Base-by-base conservation (phyloP, 2,797 vertebrate species). In the Adrianichthys oophorus region DNA sequence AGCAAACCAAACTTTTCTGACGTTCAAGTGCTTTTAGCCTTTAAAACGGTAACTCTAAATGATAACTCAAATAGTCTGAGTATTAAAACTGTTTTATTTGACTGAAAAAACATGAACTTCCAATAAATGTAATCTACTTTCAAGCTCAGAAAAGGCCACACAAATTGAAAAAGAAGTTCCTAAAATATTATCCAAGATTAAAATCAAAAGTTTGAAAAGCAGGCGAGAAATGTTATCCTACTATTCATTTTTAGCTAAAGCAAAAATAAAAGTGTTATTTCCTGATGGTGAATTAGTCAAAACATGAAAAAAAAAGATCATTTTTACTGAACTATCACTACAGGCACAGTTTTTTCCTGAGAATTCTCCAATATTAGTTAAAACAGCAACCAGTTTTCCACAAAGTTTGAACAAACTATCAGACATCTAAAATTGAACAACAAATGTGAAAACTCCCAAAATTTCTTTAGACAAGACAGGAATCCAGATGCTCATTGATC, bases 401-500 rank as follows among this genome's bases (percentile, higher is more conserved):
- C 26, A 26, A 7, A 26, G 19, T 3, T 14, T 23, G 0, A 44
- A n/a, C 41, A 44, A n/a, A 44, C 15, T 3, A 44, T 44, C 21
- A 19, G 40, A 51, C 53, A 45, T 58, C 51, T 13, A 40, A 50
- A 4, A 37, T 12, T 37, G 59, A 62, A 14, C 56, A 1, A 37
- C 42, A 41, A 62, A 61, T 45, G 40, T 4, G 29, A 70, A 56
- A 64, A 68, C 2, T 48, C 40, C 56, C 41, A 56, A 58, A 16
- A 41, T 1, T 40, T 55, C 4, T 15, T 87, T 72, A 91, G 23
- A 43, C 69, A 0, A 99, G 94, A 72, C 97, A 99, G 26, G 86
- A 80, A 60, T 99, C 98, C 17, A 99, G 88, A 79, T 99, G 98
- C 55, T 92, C 79, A 15, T 99, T 99, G 78, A 99, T 94, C 59